Conservation (phyloP, 2,888 invertebrate genomes). For the Ellobium chinense region DNA sequence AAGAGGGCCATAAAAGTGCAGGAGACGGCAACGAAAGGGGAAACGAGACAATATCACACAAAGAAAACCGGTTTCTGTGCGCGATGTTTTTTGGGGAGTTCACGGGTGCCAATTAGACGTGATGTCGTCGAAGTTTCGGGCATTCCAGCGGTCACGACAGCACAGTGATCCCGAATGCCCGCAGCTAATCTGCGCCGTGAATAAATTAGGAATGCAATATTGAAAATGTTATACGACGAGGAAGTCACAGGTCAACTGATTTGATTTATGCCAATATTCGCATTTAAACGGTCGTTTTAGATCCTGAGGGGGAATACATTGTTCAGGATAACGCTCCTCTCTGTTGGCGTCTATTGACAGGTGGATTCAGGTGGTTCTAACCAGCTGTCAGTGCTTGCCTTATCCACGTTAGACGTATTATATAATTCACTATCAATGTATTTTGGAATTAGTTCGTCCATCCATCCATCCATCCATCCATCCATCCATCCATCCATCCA, state of each 20-base stretch:
- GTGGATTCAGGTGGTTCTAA: not conserved
- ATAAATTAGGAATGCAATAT: conserved; percentile 19
- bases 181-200: not conserved
- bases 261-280: conserved; percentile 1
- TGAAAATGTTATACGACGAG: not conserved
- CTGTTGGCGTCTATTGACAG: not conserved
- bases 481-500: not conserved
- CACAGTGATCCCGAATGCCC: not conserved
- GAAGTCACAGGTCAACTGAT: not conserved
- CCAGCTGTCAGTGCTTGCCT: too few relatives aligned
- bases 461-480: not conserved
- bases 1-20: conserved; percentile 13
- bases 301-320: not conserved
- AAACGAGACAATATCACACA: not conserved
- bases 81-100: not conserved
- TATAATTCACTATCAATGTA: not conserved
- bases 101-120: conserved; percentile 20
- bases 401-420: too few relatives aligned
- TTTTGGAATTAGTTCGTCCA: not conserved
- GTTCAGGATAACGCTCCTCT: not conserved
- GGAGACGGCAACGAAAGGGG: conserved; percentile 1
- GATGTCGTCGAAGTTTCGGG: not conserved
- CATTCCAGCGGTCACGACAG: not conserved
- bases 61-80: conserved; percentile 19
- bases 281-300: not conserved